Percentiles rank a stretch among this genome's conserved stretches.
phyloP scores from a whole-genome alignment of 2,113 vertebrate genomes.

The Fregetta grallaria region DNA sequence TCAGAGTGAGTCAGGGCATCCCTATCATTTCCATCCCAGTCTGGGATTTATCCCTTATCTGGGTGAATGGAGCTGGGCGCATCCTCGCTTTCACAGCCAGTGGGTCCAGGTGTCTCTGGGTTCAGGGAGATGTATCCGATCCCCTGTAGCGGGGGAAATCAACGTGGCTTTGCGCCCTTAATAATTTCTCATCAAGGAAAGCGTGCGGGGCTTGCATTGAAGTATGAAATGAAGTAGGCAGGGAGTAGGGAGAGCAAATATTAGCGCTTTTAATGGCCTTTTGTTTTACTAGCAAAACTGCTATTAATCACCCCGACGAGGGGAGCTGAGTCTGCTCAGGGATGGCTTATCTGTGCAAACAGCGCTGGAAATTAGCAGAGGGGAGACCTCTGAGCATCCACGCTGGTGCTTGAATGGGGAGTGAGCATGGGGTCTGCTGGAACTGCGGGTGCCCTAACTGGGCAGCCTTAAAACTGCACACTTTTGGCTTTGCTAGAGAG shows the following conservation, averaged over 20 bases:
- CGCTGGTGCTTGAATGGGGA: accelerated
- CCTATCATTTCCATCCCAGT: accelerated
- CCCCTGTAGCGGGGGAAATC: not conserved
- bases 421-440: accelerated
- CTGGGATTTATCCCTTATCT: not conserved
- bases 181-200: not conserved
- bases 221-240: constrained; percentile 41
- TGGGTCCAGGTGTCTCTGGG: not conserved
- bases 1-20: accelerated
- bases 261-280: constrained; percentile 37
- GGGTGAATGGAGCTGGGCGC: not conserved
- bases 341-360: not conserved
- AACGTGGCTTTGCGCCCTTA: not conserved
- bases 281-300: constrained; percentile 17
- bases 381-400: not conserved
- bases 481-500: not conserved
- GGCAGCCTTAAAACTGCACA: not conserved
- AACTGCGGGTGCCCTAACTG: too few species aligned
- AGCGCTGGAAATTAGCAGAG: not conserved
- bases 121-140: accelerated
- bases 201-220: not conserved
- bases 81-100: not conserved
- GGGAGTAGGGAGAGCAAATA: constrained; percentile 47
- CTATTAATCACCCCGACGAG: not conserved
- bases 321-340: not conserved